Evolutionary conservation across 2,113 vertebrate species (phyloP).

Genomic region (Tiliqua scincoides): DNA sequence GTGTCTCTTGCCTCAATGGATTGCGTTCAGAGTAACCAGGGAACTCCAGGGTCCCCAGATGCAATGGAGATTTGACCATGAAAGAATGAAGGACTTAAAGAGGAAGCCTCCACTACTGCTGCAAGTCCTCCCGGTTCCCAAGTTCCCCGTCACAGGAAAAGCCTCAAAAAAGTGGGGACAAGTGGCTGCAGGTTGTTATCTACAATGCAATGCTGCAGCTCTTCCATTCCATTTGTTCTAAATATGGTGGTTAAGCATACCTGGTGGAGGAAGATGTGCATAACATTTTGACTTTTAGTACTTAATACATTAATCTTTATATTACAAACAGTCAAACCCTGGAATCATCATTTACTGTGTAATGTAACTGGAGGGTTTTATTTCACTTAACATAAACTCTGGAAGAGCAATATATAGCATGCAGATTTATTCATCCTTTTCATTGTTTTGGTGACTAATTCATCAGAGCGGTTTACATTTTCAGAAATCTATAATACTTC

Average conservation of each 20-base stretch:
- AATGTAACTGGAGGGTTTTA: not conserved
- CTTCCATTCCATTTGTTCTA: not conserved
- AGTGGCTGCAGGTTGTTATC: not conserved
- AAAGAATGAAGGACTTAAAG: not conserved
- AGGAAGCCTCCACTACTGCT: not conserved
- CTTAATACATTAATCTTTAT: not conserved
- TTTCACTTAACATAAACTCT: conserved; percentile 55
- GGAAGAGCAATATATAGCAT: conserved; percentile 68
- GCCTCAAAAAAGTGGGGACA: too few species aligned
- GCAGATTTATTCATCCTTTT: conserved; percentile 56
- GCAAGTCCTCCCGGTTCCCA: too few species aligned
- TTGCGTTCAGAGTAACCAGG: not conserved
- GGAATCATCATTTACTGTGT: not conserved
- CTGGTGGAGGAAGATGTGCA: not conserved
- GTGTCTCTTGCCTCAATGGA: not conserved
- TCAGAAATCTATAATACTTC: conserved; percentile 67
- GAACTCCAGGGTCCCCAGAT: not conserved
- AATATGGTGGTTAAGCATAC: not conserved
- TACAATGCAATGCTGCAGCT: not conserved
- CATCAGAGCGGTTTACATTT: conserved; percentile 65
- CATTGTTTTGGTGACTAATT: conserved; percentile 71
- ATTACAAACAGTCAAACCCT: not conserved
- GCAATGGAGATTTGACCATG: not conserved
- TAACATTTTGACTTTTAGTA: not conserved
- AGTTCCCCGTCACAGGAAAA: too few species aligned